These are phyloP conservation scores for Polypedilum pembai DNA, from an alignment of 1,140 invertebrate species.

Conservation along the genomic window DNA sequence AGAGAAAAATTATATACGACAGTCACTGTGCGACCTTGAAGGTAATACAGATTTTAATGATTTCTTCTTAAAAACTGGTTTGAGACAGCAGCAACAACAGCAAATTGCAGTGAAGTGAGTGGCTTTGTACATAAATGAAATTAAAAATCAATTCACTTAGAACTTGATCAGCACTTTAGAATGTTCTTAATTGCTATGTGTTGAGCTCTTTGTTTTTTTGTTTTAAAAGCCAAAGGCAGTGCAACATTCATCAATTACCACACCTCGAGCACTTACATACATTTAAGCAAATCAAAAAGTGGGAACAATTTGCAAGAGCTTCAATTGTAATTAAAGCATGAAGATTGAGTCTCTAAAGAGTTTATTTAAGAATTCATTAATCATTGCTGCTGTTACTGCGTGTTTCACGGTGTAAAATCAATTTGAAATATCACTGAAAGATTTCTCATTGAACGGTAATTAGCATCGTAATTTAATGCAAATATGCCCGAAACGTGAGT, in stretches of 20 bases:
- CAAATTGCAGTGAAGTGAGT: not conserved
- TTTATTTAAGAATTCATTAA: too few relatives aligned
- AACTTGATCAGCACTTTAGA: not conserved
- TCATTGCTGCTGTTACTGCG: too few relatives aligned
- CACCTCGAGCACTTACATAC: not conserved
- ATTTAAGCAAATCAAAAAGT: not conserved
- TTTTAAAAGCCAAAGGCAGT: not conserved
- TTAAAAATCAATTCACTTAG: not conserved
- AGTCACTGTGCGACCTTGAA: not conserved
- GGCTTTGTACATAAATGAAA: not conserved
- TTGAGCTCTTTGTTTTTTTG: too few relatives aligned
- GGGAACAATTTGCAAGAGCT: not conserved
- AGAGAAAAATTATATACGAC: not conserved
- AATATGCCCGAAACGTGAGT: too few relatives aligned
- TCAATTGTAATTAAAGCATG: not conserved
- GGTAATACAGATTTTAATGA: conserved; percentile 18
- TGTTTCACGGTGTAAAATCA: too few relatives aligned
- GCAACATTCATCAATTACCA: conserved; percentile 6
- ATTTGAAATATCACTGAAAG: too few relatives aligned
- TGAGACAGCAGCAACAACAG: not conserved
- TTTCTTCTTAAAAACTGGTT: conserved; percentile 1
- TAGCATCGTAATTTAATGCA: too few relatives aligned
- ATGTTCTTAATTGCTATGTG: too few relatives aligned
- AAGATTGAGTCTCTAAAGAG: not conserved
- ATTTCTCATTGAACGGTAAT: too few relatives aligned